Evolutionary conservation across 1,140 invertebrate species (phyloP).

Genomic region (Drosophila paulistorum): DNA sequence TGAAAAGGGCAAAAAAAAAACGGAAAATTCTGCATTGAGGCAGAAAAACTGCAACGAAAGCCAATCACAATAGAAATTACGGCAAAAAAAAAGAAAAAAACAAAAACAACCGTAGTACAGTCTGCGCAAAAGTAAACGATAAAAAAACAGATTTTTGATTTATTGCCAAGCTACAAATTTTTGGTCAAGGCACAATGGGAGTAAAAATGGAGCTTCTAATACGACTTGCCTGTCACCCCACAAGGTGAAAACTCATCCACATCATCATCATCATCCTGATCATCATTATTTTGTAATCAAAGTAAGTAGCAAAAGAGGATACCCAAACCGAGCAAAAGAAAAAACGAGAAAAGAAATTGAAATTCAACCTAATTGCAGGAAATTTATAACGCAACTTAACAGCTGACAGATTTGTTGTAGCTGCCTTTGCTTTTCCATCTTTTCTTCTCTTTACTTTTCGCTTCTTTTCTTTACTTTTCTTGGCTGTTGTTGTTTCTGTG

Average conservation of each 20-base stretch:
- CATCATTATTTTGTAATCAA: constrained; percentile 65
- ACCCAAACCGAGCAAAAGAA: neutral
- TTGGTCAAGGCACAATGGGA: neutral
- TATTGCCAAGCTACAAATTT: constrained; percentile 23
- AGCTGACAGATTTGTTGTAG: constrained; percentile 68
- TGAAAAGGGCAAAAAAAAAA: constrained; percentile 37
- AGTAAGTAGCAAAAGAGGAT: constrained; percentile 57
- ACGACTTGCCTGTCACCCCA: neutral
- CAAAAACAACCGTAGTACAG: constrained; percentile 29
- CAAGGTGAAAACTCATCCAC: neutral
- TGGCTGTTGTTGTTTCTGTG: constrained; percentile 40
- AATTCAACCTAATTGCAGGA: constrained; percentile 78
- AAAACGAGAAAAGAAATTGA: constrained; percentile 57
- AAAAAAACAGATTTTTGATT: constrained; percentile 38
- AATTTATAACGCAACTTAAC: constrained; percentile 79
- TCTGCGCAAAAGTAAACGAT: constrained; percentile 44
- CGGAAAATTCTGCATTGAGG: constrained; percentile 67
- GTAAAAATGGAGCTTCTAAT: neutral
- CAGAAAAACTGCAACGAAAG: constrained; percentile 72
- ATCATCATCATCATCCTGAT: constrained; percentile 28
- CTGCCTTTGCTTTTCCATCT: constrained; percentile 30
- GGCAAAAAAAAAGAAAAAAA: constrained; percentile 5
- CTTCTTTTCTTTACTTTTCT: constrained; percentile 2
- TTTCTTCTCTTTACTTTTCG: neutral
- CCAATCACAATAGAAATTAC: constrained; percentile 47